These are phyloP conservation scores for Amitus sp. DNA, from an alignment of 2,888 invertebrate species.

Conservation along the genomic window DNA sequence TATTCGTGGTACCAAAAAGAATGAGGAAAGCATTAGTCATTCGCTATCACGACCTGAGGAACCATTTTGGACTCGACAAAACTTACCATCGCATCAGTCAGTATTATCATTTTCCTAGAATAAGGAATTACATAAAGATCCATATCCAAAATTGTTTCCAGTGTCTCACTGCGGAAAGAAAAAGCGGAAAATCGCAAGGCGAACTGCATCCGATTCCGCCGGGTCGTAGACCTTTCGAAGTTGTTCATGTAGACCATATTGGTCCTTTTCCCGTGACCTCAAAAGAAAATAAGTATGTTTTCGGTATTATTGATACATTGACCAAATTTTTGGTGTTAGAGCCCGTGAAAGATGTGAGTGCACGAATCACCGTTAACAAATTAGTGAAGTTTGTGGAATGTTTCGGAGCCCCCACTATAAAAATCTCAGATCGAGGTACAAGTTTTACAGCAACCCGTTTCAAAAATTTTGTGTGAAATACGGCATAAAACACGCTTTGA, in stretches of 20 bases:
- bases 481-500: conserved; percentile 31
- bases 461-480: conserved; percentile 23
- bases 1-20: conserved; percentile 24
- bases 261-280: conserved; percentile 30
- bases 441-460: conserved; percentile 33
- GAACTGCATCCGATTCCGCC: conserved; percentile 41
- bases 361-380: conserved; percentile 17
- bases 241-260: conserved; percentile 38
- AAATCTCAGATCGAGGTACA: conserved; percentile 37
- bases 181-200: conserved; percentile 34
- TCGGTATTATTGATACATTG: conserved; percentile 20
- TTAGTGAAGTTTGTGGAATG: conserved; percentile 34
- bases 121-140: conserved; percentile 23
- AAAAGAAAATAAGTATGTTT: conserved; percentile 29
- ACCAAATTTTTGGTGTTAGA: conserved; percentile 28
- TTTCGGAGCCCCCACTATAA: conserved; percentile 36
- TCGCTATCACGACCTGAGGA: conserved; percentile 25
- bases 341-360: conserved; percentile 29
- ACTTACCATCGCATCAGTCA: conserved; percentile 14
- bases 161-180: conserved; percentile 28
- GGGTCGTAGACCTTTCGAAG: conserved; percentile 36
- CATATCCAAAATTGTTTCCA: conserved; percentile 43
- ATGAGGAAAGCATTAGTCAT: conserved; percentile 34
- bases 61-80: conserved; percentile 28
- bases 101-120: conserved; percentile 41